A percentile compares a stretch with the other conserved stretches of the same genome.
These are phyloP conservation scores for Cercocebus atys DNA, from an alignment of 2,113 vertebrate genomes.

Conservation along the genomic window DNA sequence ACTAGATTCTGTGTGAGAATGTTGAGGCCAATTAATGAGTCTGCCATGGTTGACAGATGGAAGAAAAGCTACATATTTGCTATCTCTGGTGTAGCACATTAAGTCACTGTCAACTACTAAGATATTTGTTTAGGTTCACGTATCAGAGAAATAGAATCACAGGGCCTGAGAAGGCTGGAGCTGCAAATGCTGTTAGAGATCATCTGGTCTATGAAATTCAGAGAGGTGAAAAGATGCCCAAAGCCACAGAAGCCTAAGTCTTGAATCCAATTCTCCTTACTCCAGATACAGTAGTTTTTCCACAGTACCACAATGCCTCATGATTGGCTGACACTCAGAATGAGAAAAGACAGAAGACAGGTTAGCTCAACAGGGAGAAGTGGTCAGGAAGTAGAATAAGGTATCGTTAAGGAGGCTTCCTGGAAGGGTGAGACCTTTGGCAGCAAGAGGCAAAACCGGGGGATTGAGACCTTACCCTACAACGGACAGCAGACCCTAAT, in stretches of 20 bases:
- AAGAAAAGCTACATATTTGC: background rate
- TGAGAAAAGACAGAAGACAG: background rate
- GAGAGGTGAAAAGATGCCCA: background rate
- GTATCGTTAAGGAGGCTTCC: background rate
- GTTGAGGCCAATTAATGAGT: background rate
- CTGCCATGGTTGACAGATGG: background rate
- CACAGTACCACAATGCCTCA: background rate
- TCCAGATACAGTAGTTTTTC: background rate
- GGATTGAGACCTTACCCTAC: background rate
- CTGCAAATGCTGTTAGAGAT: background rate
- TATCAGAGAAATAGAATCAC: conserved; percentile 8
- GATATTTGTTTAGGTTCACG: background rate
- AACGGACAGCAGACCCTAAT: background rate
- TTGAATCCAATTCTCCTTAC: background rate
- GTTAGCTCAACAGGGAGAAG: background rate
- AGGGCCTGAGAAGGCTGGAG: background rate
- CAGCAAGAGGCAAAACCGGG: background rate
- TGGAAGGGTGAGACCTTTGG: background rate
- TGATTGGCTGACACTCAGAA: background rate
- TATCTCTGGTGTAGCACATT: background rate
- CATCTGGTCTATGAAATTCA: background rate
- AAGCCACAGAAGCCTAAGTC: background rate
- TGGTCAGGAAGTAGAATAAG: background rate
- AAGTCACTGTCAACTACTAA: background rate
- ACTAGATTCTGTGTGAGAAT: background rate